Evolutionary conservation across 1,140 invertebrate species (phyloP), one percentile per base, ranked within the genome.

Genomic region (Drosophila prosaltans): DNA sequence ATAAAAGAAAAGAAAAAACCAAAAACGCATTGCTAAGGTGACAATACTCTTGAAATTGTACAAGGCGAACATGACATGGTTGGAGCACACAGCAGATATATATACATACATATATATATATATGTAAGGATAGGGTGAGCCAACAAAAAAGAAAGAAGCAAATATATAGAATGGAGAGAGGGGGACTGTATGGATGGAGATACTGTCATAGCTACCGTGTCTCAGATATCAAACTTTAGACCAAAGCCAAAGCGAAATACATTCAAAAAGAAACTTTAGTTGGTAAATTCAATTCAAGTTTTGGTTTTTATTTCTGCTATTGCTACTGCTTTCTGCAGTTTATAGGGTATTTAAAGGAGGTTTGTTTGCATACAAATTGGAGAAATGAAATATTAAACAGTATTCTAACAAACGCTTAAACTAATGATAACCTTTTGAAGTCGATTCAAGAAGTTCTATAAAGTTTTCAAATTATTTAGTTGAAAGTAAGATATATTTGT

Each of bases 211-310:
- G 58, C 72, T 80, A 75, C 59, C 74, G 24, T 51, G 74, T 65
- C 63, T 79, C 65, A 66, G 65, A 65, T 74, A 62, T 78, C 74
- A 51, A 78, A 55, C 51, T 48, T 75, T 65, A 75, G 65, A 55
- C 58, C 32, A 75, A 55, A 74, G 72, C 60, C 71, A 74, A 75
- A 51, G 45, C 59, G 65, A 69, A 75, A 75, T 75, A 76, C 75
- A 75, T 75, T 75, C 73, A 75, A 75, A 60, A n/a, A 16, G 2
- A 69, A 75, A 75, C 72, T 75, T 75, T 51, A 75, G 58, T 75
- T 75, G 65, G 30, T 75, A 58, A 75, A 75, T 75, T 75, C 73
- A 75, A 75, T 75, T 75, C 73, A 69, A 75, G 65, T 75, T 75
- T 75, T 75, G 73, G 65, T 75, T 75, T 75, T 75, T 75, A 58